Evolutionary conservation across 1,140 invertebrate genomes (phyloP).

Genomic region (Brachionus koreanus): DNA sequence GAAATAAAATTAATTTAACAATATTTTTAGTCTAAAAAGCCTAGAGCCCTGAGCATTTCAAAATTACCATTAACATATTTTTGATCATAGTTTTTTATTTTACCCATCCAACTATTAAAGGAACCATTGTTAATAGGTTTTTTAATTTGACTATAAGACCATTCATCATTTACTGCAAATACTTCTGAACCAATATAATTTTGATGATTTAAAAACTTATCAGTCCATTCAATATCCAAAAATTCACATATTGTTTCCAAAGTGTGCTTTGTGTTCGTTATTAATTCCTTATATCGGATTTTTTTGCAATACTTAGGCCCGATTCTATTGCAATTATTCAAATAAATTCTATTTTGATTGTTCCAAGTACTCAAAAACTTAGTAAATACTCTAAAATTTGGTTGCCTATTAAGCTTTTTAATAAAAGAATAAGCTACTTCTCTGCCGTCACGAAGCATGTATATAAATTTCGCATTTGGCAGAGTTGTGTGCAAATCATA

Average conservation of each 20-base stretch:
- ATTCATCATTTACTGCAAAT: conserved; percentile 76
- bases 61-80: neutral
- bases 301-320: conserved; percentile 78
- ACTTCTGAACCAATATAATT: conserved; percentile 93
- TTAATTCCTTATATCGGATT: conserved; percentile 91
- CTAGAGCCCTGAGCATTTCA: neutral
- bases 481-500: conserved; percentile 66
- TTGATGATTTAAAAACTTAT: conserved; percentile 92
- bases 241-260: conserved; percentile 84
- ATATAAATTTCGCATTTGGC: conserved; percentile 82
- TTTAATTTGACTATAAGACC: conserved; percentile 95
- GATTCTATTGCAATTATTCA: conserved; percentile 61
- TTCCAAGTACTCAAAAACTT: neutral
- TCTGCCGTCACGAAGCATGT: conserved; percentile 94
- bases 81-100: conserved; percentile 77
- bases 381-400: conserved; percentile 60
- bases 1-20: too few relatives aligned
- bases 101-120: conserved; percentile 89
- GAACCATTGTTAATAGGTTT: conserved; percentile 95
- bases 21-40: neutral
- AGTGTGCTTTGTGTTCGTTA: conserved; percentile 82
- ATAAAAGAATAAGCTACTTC: conserved; percentile 96
- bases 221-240: conserved; percentile 88
- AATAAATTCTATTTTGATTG: neutral
- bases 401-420: conserved; percentile 84